Evolutionary conservation across 2,797 vertebrate species (phyloP), one percentile per base, ranked within the genome.

Genomic region (Mustela erminea): DNA sequence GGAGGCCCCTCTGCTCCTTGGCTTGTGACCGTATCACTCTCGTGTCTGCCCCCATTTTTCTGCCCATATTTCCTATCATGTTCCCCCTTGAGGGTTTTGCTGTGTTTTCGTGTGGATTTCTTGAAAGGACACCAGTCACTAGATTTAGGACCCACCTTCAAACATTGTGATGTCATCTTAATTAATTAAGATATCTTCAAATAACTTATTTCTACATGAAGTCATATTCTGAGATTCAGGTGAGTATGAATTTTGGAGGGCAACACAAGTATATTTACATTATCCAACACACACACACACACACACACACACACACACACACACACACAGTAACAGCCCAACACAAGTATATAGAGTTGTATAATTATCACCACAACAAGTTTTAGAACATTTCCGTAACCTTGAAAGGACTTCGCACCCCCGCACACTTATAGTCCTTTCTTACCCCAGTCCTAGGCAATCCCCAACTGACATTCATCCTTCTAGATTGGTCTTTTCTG

Each of bases 381-480:
- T 74, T 15, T 70, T 78, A 66, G 27, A 80, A 41, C 11, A 49
- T 35, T 56, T 68, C 46, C n/a, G 41, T 46, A 10, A 29, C 14
- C 38, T 32, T 3, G 3, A 4, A 46, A 78, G 54, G n/a, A 90
- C 54, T 56, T 41, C 27, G 49, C 46, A 86, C n/a, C 4, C 32
- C 21, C 20, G 27, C 25, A 25, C 60, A 62, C 9, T 12, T 27
- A 12, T 0, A 25, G 20, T 64, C 35, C 52, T 75, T 74, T 64
- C 35, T 41, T 18, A n/a, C 0, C 7, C 60, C 83, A 62, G 32
- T 12, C n/a, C 43, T 11, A 91, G 77, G 17, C 49, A 43, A 62
- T 20, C 20, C 0, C 10, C 3, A 46, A 46, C 1, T 2, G 46
- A 75, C 4, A 41, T 13, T 35, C 17, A 1, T 20, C n/a, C 25